Evolutionary conservation across 2,888 invertebrate species (phyloP).

Genomic region (Plagodis dolabraria): DNA sequence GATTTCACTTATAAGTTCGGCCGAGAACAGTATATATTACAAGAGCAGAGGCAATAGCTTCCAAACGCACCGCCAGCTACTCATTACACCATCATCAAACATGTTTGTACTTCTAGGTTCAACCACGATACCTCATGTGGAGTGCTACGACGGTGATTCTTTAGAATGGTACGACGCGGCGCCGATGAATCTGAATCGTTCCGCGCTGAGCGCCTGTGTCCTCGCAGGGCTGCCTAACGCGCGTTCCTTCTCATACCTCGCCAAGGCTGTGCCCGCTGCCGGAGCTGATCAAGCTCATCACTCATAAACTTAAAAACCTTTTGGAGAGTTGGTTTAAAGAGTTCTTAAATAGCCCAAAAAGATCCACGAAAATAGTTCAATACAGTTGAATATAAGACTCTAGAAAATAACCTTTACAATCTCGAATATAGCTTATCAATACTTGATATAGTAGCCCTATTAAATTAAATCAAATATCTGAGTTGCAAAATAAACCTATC

Average conservation of each 20-base stretch:
- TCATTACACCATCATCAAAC: not conserved
- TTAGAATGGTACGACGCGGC: conserved; percentile 89
- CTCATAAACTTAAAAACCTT: conserved; percentile 41
- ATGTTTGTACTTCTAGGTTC: conserved; percentile 75
- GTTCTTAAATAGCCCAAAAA: not conserved
- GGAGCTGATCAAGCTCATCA: conserved; percentile 76
- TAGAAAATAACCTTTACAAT: no score
- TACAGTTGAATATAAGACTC: no score
- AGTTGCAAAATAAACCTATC: no score
- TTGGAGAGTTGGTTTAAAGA: not conserved
- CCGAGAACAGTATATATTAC: no score
- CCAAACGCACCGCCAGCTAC: not conserved
- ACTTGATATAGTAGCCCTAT: no score
- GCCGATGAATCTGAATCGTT: conserved; percentile 92
- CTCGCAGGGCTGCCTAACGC: conserved; percentile 89
- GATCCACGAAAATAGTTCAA: no score
- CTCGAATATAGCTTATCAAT: no score
- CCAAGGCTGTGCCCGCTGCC: conserved; percentile 78
- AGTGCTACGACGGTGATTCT: conserved; percentile 89
- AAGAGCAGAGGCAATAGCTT: no score
- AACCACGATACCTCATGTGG: conserved; percentile 90
- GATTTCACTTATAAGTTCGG: no score
- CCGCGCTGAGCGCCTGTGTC: conserved; percentile 92
- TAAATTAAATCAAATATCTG: no score
- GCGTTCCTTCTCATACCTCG: conserved; percentile 86